Evolutionary conservation across 2,113 vertebrate genomes (phyloP).

Genomic region (Misgurnus anguillicaudatus): DNA sequence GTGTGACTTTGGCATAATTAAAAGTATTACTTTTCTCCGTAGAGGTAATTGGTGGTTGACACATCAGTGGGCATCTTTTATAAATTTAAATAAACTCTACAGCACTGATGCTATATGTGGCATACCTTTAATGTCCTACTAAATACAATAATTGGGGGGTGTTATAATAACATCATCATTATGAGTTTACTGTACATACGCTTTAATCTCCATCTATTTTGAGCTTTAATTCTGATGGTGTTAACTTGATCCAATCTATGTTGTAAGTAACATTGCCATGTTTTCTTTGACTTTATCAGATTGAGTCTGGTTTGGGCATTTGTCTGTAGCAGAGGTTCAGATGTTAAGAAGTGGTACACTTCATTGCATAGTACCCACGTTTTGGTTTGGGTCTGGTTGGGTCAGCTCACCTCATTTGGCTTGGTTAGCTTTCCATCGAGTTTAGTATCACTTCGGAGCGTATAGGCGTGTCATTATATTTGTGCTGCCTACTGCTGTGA

Average conservation of each 20-base stretch:
- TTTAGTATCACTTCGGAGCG: too few relatives aligned
- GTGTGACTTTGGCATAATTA: slow-evolving; percentile 29
- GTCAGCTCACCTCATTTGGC: too few relatives aligned
- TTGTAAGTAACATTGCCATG: neutral
- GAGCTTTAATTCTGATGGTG: neutral
- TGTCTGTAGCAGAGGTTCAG: slow-evolving; percentile 17
- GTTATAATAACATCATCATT: neutral
- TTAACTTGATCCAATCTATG: neutral
- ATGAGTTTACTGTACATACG: neutral
- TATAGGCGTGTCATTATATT: too few relatives aligned
- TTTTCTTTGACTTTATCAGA: neutral
- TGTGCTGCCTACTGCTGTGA: too few relatives aligned
- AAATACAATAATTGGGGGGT: neutral
- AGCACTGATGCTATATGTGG: slow-evolving; percentile 1
- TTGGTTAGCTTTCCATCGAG: too few relatives aligned
- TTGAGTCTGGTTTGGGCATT: neutral
- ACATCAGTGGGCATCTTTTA: neutral
- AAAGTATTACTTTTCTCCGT: slow-evolving; percentile 1
- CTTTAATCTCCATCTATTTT: neutral
- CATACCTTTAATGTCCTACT: neutral
- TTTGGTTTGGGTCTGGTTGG: too few relatives aligned
- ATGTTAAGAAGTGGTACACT: slow-evolving; percentile 16
- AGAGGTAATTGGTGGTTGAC: neutral
- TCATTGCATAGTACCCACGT: too few relatives aligned
- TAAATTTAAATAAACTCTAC: slow-evolving; percentile 15